These are phyloP conservation scores for Crotalus horridus DNA, from an alignment of 2,113 vertebrate species.

Conservation along the genomic window DNA sequence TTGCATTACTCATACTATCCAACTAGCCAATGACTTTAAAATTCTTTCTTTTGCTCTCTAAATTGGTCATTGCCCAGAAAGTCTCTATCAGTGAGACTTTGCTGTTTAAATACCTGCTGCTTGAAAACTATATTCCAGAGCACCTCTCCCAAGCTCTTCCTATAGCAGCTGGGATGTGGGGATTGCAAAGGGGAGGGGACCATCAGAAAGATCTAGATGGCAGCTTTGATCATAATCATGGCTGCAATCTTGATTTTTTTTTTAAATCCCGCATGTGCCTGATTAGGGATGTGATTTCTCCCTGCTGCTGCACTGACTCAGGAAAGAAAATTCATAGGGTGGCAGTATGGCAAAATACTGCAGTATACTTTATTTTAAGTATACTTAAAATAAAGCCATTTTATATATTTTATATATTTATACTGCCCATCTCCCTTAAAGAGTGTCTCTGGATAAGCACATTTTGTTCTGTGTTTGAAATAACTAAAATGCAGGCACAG, in stretches of 20 bases:
- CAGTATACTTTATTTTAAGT: not conserved
- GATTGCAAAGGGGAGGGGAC: not conserved
- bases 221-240: not conserved
- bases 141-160: not conserved
- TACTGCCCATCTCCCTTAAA: too few species aligned
- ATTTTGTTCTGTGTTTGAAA: not conserved
- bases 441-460: not conserved
- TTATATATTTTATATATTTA: too few species aligned
- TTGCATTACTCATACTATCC: not conserved
- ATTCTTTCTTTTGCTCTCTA: not conserved
- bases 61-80: not conserved
- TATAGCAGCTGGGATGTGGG: not conserved
- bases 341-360: not conserved
- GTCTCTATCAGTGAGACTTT: not conserved
- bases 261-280: not conserved
- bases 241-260: not conserved
- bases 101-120: not conserved
- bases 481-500: not conserved
- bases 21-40: not conserved
- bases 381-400: not conserved
- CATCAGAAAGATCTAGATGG: not conserved
- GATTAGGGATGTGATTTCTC: not conserved
- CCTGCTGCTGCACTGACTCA: not conserved
- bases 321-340: not conserved
- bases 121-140: not conserved